phyloP scores from a whole-genome alignment of 2,888 invertebrate species.

The Melangyna quadrimaculata region DNA sequence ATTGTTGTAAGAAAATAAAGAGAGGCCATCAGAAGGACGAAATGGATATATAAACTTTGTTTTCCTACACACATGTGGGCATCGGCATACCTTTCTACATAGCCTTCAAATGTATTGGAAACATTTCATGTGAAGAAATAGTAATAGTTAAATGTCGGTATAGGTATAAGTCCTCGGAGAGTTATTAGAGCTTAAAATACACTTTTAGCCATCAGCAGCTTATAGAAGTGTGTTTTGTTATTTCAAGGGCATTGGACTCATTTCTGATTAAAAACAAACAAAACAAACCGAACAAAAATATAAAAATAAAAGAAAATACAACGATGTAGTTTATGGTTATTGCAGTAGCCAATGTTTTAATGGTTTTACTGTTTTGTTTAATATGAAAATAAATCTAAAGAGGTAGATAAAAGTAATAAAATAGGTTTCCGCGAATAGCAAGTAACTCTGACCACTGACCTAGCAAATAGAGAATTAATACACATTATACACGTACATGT shows the following conservation, averaged over 20 bases:
- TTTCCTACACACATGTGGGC: neutral
- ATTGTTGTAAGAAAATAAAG: neutral
- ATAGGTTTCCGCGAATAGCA: neutral
- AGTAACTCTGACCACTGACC: too few relatives aligned
- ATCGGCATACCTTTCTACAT: neutral
- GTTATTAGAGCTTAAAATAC: conserved; percentile 3
- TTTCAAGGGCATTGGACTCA: conserved; percentile 16
- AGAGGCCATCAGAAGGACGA: conserved; percentile 17
- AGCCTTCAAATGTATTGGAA: neutral
- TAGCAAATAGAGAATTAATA: too few relatives aligned
- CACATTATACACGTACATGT: too few relatives aligned
- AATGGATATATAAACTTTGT: neutral
- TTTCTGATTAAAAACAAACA: neutral
- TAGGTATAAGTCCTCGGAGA: neutral
- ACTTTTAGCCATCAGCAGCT: neutral
- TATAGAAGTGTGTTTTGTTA: neutral
- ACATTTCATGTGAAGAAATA: conserved; percentile 28
- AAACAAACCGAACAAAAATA: neutral
- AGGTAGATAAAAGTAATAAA: neutral
- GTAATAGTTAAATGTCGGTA: conserved; percentile 41
- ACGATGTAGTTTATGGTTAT: neutral
- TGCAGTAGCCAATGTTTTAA: neutral
- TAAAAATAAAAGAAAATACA: neutral
- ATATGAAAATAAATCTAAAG: too few relatives aligned
- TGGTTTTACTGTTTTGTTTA: too few relatives aligned